Evolutionary conservation across 2,797 vertebrate species (phyloP).

Genomic region (Enteromius treurensis): DNA sequence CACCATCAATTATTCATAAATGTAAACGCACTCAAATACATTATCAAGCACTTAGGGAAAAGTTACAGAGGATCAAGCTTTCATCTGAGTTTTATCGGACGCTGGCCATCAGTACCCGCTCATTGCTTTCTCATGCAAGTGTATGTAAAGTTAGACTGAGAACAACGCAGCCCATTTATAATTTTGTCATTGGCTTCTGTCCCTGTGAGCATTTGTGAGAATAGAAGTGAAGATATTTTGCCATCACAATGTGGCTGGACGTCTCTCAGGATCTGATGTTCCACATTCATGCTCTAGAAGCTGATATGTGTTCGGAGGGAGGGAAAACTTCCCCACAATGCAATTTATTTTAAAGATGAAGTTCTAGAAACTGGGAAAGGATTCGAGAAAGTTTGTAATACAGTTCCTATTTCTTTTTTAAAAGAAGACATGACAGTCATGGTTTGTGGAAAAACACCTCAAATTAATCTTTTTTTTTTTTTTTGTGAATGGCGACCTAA

Average conservation of each 20-base stretch:
- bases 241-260: conserved; percentile 3
- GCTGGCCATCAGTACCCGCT: neutral
- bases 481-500: no score
- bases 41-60: conserved; percentile 49
- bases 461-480: neutral
- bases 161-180: conserved; percentile 32
- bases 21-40: conserved; percentile 55
- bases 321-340: neutral
- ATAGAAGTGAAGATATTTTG: conserved; percentile 22
- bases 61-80: conserved; percentile 25
- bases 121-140: neutral
- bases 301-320: neutral
- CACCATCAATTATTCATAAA: conserved; percentile 59
- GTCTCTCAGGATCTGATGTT: conserved; percentile 38
- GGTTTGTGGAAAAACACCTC: neutral
- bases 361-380: neutral
- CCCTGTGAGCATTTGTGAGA: conserved; percentile 23
- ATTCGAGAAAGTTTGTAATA: neutral
- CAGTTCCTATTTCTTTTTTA: neutral
- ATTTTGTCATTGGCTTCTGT: conserved; percentile 26
- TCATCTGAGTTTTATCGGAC: conserved; percentile 19
- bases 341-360: conserved; percentile 5
- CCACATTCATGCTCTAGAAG: conserved; percentile 44
- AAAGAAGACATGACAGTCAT: neutral
- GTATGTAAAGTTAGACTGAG: conserved; percentile 29